Evolutionary conservation across 2,888 invertebrate genomes (phyloP), one percentile per base, ranked within the genome.

Genomic region (Petrolisthes manimaculis): DNA sequence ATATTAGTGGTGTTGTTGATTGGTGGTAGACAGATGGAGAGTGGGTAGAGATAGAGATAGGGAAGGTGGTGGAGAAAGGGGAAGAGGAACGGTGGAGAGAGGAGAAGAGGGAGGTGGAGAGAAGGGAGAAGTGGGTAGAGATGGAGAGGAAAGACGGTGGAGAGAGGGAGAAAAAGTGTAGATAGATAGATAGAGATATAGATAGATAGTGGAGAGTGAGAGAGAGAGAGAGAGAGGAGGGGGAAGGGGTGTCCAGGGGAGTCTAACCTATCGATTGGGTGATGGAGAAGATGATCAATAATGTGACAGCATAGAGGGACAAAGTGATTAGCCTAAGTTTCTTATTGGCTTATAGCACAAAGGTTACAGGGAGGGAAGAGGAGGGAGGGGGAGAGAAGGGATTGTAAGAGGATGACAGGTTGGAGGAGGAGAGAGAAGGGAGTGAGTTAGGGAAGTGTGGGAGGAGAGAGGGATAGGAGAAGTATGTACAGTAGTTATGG

Each of bases 391-490:
- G 14, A 12, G 14, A 61, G 14, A 12, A 61, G 14, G 14, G n/a
- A n/a, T n/a, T n/a, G n/a, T n/a, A n/a, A n/a, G n/a, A n/a, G n/a
- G n/a, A n/a, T n/a, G n/a, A n/a, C n/a, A n/a, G n/a, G n/a, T n/a
- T n/a, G n/a, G n/a, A n/a, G n/a, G n/a, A n/a, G n/a, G n/a, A n/a
- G n/a, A n/a, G n/a, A n/a, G n/a, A n/a, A 74, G 74, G 37, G 74
- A 74, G 74, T 37, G 74, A 74, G 74, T 37, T 24, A 74, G 74
- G 37, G 74, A 74, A n/a, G n/a, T n/a, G n/a, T n/a, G n/a, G n/a
- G n/a, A n/a, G n/a, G n/a, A n/a, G n/a, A n/a, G n/a, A n/a, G n/a
- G n/a, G n/a, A n/a, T n/a, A n/a, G n/a, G n/a, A n/a, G n/a, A n/a
- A n/a, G n/a, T n/a, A n/a, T n/a, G n/a, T n/a, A n/a, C n/a, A n/a